Percentiles rank a stretch among this genome's conserved stretches.
Conservation (phyloP, 1,140 invertebrate species). For the Bombyx mandarina region DNA sequence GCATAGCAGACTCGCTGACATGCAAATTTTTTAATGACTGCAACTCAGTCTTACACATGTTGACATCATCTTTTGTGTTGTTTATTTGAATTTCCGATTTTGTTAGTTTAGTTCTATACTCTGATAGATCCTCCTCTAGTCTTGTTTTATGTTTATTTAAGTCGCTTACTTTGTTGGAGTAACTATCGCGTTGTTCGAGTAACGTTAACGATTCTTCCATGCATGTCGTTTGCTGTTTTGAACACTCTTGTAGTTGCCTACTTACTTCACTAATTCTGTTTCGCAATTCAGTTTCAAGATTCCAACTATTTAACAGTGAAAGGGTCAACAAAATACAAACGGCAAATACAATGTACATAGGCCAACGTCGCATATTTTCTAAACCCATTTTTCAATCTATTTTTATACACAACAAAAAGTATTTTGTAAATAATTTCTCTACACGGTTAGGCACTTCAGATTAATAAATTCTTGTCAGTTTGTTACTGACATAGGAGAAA, state of each 20-base stretch:
- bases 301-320: slow-evolving; percentile 64
- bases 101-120: slow-evolving; percentile 32
- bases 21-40: slow-evolving; percentile 57
- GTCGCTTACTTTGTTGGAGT: slow-evolving; percentile 43
- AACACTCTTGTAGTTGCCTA: slow-evolving; percentile 54
- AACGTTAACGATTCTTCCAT: slow-evolving; percentile 50
- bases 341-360: slow-evolving; percentile 57
- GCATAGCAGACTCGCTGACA: slow-evolving; percentile 45
- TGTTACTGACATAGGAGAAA: no score
- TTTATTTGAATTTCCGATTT: slow-evolving; percentile 52
- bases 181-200: slow-evolving; percentile 45
- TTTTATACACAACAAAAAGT: no score
- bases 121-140: slow-evolving; percentile 31
- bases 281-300: slow-evolving; percentile 53
- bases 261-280: slow-evolving; percentile 43
- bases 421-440: no score
- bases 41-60: slow-evolving; percentile 54
- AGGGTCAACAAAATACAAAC: slow-evolving; percentile 56
- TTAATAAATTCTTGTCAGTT: no score
- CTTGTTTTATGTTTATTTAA: slow-evolving; percentile 45
- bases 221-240: slow-evolving; percentile 50
- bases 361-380: slow-evolving; percentile 67
- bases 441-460: no score
- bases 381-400: slow-evolving; percentile 40
- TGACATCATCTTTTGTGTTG: slow-evolving; percentile 40